Conservation (phyloP, 2,113 vertebrate genomes). For the Callipepla squamata region DNA sequence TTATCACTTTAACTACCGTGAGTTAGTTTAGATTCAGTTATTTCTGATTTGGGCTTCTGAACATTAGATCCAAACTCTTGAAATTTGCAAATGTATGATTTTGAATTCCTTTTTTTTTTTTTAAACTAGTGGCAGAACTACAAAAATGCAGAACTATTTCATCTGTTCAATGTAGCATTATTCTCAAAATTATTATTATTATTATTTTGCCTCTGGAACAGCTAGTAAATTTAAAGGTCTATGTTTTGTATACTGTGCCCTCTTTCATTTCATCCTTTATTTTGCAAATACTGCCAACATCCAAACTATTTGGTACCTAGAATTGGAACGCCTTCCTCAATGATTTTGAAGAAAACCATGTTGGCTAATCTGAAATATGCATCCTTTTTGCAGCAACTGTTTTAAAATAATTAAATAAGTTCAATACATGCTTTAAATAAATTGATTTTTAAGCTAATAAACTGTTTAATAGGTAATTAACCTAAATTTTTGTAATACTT, state of each 20-base stretch:
- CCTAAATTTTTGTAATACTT: not conserved
- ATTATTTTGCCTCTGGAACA: accelerated
- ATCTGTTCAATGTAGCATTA: not conserved
- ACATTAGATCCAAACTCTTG: not conserved
- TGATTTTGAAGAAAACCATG: not conserved
- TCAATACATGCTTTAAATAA: not conserved
- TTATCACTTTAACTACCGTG: not conserved
- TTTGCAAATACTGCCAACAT: not conserved
- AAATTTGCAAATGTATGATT: not conserved
- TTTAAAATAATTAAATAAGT: not conserved
- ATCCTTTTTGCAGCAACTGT: not conserved
- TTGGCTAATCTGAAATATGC: not conserved
- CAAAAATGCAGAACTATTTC: not conserved
- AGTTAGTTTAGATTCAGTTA: not conserved
- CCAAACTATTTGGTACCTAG: not conserved
- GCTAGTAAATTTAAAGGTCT: not conserved
- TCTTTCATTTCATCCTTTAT: not conserved
- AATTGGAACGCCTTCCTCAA: not conserved
- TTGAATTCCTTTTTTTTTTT: not conserved
- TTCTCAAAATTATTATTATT: not conserved
- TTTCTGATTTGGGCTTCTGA: not conserved
- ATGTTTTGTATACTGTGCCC: not conserved
- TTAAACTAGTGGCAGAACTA: not conserved
- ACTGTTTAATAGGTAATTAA: not conserved
- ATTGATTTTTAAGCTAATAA: not conserved